Conservation (phyloP, 1,140 invertebrate species). For the Papilio xuthus region DNA sequence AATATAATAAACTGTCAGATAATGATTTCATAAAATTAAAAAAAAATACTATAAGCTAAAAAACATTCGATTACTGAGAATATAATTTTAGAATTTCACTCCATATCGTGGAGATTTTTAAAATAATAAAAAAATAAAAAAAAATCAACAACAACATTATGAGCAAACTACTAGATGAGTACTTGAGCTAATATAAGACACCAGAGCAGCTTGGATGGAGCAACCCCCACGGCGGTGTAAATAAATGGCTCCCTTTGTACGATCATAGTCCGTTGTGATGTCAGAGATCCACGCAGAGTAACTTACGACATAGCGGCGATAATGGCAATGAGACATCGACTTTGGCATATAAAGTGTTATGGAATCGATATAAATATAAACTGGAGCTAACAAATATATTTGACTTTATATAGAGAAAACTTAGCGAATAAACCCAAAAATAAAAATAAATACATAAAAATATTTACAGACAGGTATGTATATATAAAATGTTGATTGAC, state of each 20-base stretch:
- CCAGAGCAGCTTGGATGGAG: conserved; percentile 78
- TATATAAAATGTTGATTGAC: conserved; percentile 80
- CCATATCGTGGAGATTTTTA: conserved; percentile 53
- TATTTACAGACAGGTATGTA: conserved; percentile 72
- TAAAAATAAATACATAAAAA: conserved; percentile 75
- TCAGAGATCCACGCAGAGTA: conserved; percentile 68
- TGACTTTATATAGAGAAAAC: conserved; percentile 59
- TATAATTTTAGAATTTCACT: conserved; percentile 61
- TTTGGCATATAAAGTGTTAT: conserved; percentile 77
- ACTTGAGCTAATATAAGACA: conserved; percentile 77
- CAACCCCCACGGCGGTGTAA: conserved; percentile 56
- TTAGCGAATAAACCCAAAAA: conserved; percentile 62
- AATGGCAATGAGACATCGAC: conserved; percentile 75
- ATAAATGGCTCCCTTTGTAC: conserved; percentile 77
- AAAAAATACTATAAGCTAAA: conserved; percentile 64
- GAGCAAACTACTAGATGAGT: conserved; percentile 77
- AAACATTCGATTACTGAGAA: conserved; percentile 62
- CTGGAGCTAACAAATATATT: conserved; percentile 27
- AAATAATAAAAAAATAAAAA: conserved; percentile 64
- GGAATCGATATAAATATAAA: conserved; percentile 51
- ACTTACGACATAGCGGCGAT: conserved; percentile 52
- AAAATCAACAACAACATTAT: conserved; percentile 77
- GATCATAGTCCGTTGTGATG: conserved; percentile 77
- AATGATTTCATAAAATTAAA: conserved; percentile 55
- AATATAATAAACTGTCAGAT: conserved; percentile 52